Base-by-base conservation (phyloP, 2,888 invertebrate species). In the Palloptera scutellata region DNA sequence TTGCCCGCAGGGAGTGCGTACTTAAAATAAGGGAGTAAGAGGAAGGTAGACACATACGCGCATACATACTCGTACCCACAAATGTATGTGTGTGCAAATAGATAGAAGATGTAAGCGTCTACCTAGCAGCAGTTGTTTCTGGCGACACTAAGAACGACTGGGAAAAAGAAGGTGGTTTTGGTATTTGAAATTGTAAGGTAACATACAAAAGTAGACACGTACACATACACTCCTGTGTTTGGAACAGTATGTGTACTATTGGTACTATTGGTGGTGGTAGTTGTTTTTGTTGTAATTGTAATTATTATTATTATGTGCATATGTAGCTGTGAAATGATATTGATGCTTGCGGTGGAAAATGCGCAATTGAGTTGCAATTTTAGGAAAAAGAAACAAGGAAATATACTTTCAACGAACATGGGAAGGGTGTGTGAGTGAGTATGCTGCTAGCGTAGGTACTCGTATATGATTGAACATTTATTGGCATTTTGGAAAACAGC, bases 1-100 rank as follows among this genome's bases (percentile, higher is more conserved):
- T 80, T 80, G 80, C 78, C 82, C 79, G 75, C 80, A 79, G 80
- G 79, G 78, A 78, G 76, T 74, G 73, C 75, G 73, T 69, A 57
- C 57, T 53, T 30, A 30, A 30, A 30, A 30, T 30, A 30, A 30
- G 30, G 30, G 51, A 51, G 54, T 42, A 51, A 12, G 61, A n/a
- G 42, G 11, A 48, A 12, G 48, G 13, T n/a, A n/a, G 13, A 48
- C 15, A 48, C 48, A 48, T n/a, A 69, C 62, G 57, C 61, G 45
- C 61, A 67, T 45, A 66, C 58, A 17, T 20, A 20, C 51, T 19
- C 65, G 19, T 41, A 11, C n/a, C 53, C n/a, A 20, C 3, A 45
- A n/a, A 30, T 30, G 30, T 30, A 30, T 6, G 6, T 30, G 30
- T 30, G 30, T 30, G 30, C 30, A 30, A 30, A 6, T 30, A 30